Base-by-base conservation (phyloP, 2,113 vertebrate species). In the Callorhinus ursinus region DNA sequence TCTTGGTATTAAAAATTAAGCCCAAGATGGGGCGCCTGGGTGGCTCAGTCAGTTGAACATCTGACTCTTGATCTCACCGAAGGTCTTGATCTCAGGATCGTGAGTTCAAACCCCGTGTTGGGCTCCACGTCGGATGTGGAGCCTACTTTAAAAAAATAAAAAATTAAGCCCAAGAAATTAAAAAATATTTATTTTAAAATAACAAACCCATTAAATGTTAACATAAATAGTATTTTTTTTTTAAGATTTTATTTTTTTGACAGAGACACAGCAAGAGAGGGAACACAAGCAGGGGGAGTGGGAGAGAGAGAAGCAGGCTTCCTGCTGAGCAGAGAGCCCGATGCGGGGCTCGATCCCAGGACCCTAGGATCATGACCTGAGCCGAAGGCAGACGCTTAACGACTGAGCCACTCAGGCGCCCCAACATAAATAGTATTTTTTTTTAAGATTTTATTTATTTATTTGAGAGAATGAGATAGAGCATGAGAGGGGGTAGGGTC, bases 91-190 rank as follows among this genome's bases (percentile, higher is more conserved):
- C 67, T 69, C 67, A n/a, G 67, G 67, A 19, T 69, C 7, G 12
- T 19, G 67, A 69, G 67, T n/a, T 69, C 67, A 69, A n/a, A 16
- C 33, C 67, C 67, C n/a, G 7, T 7, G 0, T 67, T 67, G 31
- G 31, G 65, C 65, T 13, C 31, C 33, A 8, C 0, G 15, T 16
- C n/a, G 31, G 65, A 8, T 67, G 65, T 67, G 65, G 31, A 67
- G 6, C 33, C 15, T n/a, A 67, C 33, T 67, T 67, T 9, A 69
- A 69, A 65, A 65, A 28, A 65, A 28, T 26, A 63, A 82, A 76
- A 76, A 91, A 69, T 42, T 79, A 84, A 96, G 90, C 18, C 57
- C 71, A 94, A 51, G 21, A 92, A 57, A 92, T 65, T 79, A 33
- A 31, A 83, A 76, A 77, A 83, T 3, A 65, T 39, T 72, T 85